Percentiles rank a stretch among this genome's conserved stretches.
Conservation (phyloP, 2,113 vertebrate genomes). For the Natator depressus region DNA sequence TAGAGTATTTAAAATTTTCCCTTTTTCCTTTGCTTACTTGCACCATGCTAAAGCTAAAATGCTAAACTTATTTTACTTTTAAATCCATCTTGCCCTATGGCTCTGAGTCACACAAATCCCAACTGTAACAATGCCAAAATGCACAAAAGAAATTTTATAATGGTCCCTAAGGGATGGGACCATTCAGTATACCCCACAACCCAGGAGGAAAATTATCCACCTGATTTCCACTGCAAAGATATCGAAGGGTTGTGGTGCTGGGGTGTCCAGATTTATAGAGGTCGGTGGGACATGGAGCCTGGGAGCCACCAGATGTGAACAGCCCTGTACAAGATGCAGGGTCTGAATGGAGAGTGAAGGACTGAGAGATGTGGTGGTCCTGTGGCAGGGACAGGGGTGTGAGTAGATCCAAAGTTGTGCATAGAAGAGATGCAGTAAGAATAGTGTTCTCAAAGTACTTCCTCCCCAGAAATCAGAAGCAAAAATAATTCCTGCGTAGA, state of each 20-base stretch:
- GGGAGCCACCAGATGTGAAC: rapidly evolving
- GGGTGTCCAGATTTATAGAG: not conserved
- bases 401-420: rapidly evolving
- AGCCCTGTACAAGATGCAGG: rapidly evolving
- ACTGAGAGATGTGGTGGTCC: rapidly evolving
- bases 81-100: not conserved
- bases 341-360: rapidly evolving
- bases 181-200: not conserved
- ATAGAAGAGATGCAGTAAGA: rapidly evolving
- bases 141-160: rapidly evolving
- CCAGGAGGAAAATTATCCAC: not conserved
- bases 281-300: not conserved
- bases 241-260: not conserved
- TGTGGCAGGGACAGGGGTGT: rapidly evolving
- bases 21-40: not conserved
- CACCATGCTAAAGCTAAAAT: not conserved
- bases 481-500: not conserved
- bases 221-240: not conserved
- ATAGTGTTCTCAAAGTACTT: not conserved
- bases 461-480: not conserved
- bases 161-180: not conserved
- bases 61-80: not conserved
- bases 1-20: rapidly evolving
- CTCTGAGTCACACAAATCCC: not conserved
- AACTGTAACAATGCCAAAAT: not conserved